Base-by-base conservation (phyloP, 2,797 vertebrate genomes). In the Takifugu rubripes region DNA sequence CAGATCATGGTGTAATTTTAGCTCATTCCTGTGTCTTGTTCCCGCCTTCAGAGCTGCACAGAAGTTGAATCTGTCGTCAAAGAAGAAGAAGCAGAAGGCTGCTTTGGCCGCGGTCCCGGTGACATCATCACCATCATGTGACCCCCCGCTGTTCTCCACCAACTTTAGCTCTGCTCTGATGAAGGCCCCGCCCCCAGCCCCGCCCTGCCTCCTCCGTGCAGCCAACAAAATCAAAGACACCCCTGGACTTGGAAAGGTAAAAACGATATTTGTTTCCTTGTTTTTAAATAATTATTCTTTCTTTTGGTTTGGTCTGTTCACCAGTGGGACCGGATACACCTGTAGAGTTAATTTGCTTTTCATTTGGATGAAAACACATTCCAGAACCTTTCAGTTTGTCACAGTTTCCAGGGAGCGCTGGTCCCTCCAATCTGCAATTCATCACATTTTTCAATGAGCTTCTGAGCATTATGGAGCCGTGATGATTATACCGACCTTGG, bases 221-320 rank as follows among this genome's bases (percentile, higher is more conserved):
- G 93, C 94, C 76, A 95, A 90, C 88, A 99, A 99, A 88, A 94
- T 98, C 81, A 97, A 98, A 90, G 97, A 99, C 74, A 98, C 91
- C 1, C 97, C 96, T 0, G 96, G 97, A 45, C 83, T 98, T 50
- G 97, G 97, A 83, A 99, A 99, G 95, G 97, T 99, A 94, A 81
- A 79, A 15, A 4, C 36, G 3, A 2, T 8, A 25, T 25, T 48
- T 48, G 16, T 48, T 24, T 47, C 11, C 21, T 47, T 9, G 1
- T 5, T 5, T 1, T 6, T 29, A 29, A 29, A 31, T 5, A 3
- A 33, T 10, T 33, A 10, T 33, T 33, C 31, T 33, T 33, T 33
- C 10, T 33, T 33, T 33, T 10, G 7, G 10, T 2, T 33, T 33
- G 31, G 31, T 33, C 8, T 40, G 5, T 40, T 14, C 36, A 14